phyloP scores from a whole-genome alignment of 2,888 invertebrate genomes.

The Troides helena region DNA sequence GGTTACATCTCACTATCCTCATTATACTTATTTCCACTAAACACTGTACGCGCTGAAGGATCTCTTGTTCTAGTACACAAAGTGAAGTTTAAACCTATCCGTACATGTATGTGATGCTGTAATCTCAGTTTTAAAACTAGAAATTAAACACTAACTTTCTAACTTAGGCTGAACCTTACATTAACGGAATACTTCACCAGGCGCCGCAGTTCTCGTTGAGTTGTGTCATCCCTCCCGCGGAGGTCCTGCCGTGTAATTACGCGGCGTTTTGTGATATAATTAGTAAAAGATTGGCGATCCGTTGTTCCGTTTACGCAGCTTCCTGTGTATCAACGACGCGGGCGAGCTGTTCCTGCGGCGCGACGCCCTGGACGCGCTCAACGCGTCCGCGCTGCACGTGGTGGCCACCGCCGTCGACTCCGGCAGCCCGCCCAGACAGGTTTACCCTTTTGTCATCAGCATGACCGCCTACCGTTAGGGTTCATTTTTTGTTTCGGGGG shows the following conservation, averaged over 20 bases:
- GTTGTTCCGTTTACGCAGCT: constrained; percentile 50
- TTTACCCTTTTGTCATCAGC: constrained; percentile 37
- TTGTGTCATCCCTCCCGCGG: not conserved
- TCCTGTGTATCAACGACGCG: constrained; percentile 82
- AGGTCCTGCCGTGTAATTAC: not conserved
- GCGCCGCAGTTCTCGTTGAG: not conserved
- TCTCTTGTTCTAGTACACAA: not conserved
- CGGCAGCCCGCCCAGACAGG: constrained; percentile 89
- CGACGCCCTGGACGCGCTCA: constrained; percentile 68
- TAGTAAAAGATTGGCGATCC: not conserved
- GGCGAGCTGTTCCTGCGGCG: constrained; percentile 84
- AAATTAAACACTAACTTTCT: no score
- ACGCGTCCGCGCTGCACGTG: constrained; percentile 83
- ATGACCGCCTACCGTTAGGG: no score
- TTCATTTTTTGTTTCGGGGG: no score
- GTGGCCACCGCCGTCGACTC: constrained; percentile 92
- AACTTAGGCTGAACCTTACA: no score
- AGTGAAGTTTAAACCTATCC: no score
- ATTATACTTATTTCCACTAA: not conserved
- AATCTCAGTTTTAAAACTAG: no score
- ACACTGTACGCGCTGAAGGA: not conserved
- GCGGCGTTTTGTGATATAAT: not conserved
- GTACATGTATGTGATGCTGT: no score
- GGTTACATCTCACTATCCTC: constrained; percentile 4
- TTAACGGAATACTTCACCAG: no score